These are phyloP conservation scores for Pseudeuparius sepicola DNA, from an alignment of 2,888 invertebrate species.

Conservation along the genomic window DNA sequence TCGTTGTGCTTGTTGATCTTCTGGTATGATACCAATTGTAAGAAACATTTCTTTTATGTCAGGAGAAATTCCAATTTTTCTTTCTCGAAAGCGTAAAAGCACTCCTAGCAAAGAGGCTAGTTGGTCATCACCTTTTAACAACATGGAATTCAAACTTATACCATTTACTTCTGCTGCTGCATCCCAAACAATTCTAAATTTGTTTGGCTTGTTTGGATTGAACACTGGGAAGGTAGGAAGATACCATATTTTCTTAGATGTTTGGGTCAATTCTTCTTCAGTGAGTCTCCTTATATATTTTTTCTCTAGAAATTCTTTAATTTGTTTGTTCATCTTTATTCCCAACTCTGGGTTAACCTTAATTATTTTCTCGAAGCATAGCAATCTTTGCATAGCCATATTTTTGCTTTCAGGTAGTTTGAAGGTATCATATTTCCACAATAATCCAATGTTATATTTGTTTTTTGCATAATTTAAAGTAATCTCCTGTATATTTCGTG, in stretches of 20 bases:
- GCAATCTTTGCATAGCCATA: constrained; percentile 19
- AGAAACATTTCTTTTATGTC: constrained; percentile 25
- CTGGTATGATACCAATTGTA: constrained; percentile 14
- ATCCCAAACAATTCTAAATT: constrained; percentile 29
- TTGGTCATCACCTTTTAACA: constrained; percentile 28
- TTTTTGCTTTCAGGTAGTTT: constrained; percentile 22
- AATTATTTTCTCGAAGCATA: constrained; percentile 19
- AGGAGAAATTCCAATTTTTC: constrained; percentile 28
- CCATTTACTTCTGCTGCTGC: constrained; percentile 28
- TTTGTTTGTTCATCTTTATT: constrained; percentile 16
- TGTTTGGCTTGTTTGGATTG: constrained; percentile 27
- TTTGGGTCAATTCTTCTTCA: constrained; percentile 15
- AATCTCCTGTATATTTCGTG: constrained; percentile 2
- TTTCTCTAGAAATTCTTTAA: constrained; percentile 20
- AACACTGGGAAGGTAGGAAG: constrained; percentile 26
- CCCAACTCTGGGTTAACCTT: constrained; percentile 15
- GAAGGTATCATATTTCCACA: constrained; percentile 22
- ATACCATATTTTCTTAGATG: constrained; percentile 24
- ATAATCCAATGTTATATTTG: constrained; percentile 17
- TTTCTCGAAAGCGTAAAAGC: constrained; percentile 32
- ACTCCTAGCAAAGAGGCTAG: constrained; percentile 27
- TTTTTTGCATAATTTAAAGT: constrained; percentile 6
- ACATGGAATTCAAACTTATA: constrained; percentile 26
- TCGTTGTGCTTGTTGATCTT: constrained; percentile 26
- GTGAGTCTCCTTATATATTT: constrained; percentile 17